Base-by-base conservation (phyloP, 1,140 invertebrate genomes). In the Apis mellifera region DNA sequence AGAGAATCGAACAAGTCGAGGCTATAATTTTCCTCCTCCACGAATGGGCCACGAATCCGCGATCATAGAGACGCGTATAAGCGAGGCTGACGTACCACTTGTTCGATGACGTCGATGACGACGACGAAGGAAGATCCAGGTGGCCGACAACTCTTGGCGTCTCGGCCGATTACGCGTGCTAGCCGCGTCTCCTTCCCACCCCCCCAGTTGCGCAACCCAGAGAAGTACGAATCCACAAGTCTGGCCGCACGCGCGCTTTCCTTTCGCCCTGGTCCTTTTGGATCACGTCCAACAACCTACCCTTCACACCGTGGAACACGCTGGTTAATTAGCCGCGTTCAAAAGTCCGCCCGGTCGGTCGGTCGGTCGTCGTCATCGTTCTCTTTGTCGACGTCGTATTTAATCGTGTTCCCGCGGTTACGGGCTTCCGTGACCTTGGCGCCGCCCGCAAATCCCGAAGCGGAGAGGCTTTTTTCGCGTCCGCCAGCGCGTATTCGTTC, bases 91-190 rank as follows among this genome's bases (percentile, higher is more conserved):
- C 69, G 64, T 54, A 74, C 55, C 74, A 52, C 59, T 5, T n/a
- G n/a, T n/a, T 54, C 32, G 57, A 84, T 86, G 77, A 78, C 69
- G 82, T 83, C 64, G 32, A 9, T 57, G 73, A 73, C 23, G 52
- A 65, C 32, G 32, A 42, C 32, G 32, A 42, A 42, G 32, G 32
- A 42, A 48, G 78, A 73, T 80, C 73, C 86, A 87, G 68, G 72
- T 87, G 80, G 66, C 74, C 74, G n/a, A 26, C 70, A 81, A 86
- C 78, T 84, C 42, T 86, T 86, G 86, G 84, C 80, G 75, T 17
- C 68, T 62, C 65, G 52, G 60, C 26, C 74, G 66, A 64, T 78
- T 62, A 78, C 74, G 65, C 64, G 32, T 42, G 32, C 32, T 1
- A 26, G 26, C 26, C 26, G 26, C 65, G 70, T 78, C 64, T 55